Percentiles rank a stretch among this genome's conserved stretches.
phyloP scores from a whole-genome alignment of 2,113 vertebrate genomes.

The Noturus placidus region DNA sequence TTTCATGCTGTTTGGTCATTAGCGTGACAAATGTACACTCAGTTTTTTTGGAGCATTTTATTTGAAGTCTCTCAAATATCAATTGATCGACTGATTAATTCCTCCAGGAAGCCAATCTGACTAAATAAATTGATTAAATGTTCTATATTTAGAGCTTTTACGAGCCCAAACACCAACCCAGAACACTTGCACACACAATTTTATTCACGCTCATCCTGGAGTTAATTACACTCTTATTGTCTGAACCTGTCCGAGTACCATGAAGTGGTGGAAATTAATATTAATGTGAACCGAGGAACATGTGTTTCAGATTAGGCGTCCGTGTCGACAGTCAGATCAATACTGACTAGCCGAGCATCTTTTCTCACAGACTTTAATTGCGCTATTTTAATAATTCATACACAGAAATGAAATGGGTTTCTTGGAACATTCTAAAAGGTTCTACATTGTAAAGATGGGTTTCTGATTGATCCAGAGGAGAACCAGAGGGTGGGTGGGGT shows the following conservation, averaged over 20 bases:
- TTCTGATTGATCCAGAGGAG: not conserved
- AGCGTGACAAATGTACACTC: too few relatives aligned
- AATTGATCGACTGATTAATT: not conserved
- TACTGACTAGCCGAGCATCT: not conserved
- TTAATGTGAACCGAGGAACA: not conserved
- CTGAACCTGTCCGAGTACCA: not conserved
- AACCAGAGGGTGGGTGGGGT: too few relatives aligned
- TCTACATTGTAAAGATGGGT: not conserved
- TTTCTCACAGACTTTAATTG: not conserved
- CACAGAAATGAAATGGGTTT: not conserved
- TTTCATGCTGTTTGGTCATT: too few relatives aligned
- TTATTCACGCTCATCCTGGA: not conserved
- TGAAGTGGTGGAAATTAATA: not conserved
- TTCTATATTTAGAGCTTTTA: not conserved
- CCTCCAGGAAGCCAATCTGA: not conserved
- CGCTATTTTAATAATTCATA: not conserved
- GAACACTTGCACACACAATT: not conserved
- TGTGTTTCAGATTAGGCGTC: not conserved
- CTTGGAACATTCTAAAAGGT: not conserved
- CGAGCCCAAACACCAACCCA: not conserved
- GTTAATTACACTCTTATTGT: slow-evolving; percentile 1
- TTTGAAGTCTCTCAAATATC: too few relatives aligned
- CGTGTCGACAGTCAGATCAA: not conserved
- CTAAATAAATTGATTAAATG: too few relatives aligned
- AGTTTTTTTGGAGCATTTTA: too few relatives aligned